Percentiles rank a stretch among this genome's conserved stretches.
These are phyloP conservation scores for Monoplex corrugatus DNA, from an alignment of 2,888 invertebrate genomes.

Conservation along the genomic window DNA sequence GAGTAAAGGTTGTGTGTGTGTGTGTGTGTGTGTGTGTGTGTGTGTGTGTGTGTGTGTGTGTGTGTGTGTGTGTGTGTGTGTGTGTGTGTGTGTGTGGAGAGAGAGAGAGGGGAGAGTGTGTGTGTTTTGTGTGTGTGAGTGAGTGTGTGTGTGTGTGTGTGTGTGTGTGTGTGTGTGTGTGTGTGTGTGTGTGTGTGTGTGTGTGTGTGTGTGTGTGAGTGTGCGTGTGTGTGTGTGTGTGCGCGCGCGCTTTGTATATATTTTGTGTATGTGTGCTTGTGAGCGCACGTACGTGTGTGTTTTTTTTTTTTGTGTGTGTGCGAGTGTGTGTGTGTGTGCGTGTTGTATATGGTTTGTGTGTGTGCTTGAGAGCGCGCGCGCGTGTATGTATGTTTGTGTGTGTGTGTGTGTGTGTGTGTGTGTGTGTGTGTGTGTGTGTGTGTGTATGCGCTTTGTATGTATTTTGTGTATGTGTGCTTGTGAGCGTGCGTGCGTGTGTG, in stretches of 20 bases:
- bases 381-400: background rate
- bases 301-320: slow-evolving; percentile 13
- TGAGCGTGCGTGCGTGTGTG: no score
- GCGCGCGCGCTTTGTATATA: no score
- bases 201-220: background rate
- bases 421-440: background rate
- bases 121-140: background rate
- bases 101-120: no score
- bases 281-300: slow-evolving; percentile 5
- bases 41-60: slow-evolving; percentile 22
- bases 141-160: background rate
- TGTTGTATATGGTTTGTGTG: no score
- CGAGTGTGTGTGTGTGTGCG: slow-evolving; percentile 7
- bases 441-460: background rate
- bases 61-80: background rate
- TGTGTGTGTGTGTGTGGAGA: background rate
- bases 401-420: background rate
- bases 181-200: no score
- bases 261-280: no score
- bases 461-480: background rate
- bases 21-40: slow-evolving; percentile 14
- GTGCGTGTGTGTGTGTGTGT: no score
- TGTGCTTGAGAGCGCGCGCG: no score
- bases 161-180: no score
- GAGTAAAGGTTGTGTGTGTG: background rate